These are phyloP conservation scores for Drosophila phalerata DNA, from an alignment of 2,888 invertebrate genomes.

Conservation along the genomic window DNA sequence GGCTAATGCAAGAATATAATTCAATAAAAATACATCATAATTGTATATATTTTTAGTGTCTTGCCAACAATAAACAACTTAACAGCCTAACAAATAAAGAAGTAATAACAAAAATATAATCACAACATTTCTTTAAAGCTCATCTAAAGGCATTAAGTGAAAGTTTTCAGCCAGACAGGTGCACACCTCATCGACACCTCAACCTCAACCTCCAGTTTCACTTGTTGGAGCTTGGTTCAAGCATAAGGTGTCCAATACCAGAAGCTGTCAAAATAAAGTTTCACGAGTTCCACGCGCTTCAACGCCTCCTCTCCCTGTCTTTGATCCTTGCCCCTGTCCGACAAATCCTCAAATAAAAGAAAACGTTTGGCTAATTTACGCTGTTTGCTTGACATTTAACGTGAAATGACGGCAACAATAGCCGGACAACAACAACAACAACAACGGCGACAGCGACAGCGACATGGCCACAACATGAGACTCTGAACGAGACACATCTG, in stretches of 20 bases:
- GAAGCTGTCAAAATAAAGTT: conserved; percentile 76
- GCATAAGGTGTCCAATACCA: conserved; percentile 66
- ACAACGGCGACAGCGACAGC: conserved; percentile 13
- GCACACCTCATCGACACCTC: not conserved
- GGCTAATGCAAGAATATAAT: not conserved
- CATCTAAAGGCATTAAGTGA: conserved; percentile 31
- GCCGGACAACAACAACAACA: conserved; percentile 20
- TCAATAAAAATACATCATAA: no score
- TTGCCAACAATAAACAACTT: conserved; percentile 29
- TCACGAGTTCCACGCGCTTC: conserved; percentile 65
- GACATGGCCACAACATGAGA: conserved; percentile 64
- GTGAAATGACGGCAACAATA: conserved; percentile 52
- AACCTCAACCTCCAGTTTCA: not conserved
- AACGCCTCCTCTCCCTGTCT: not conserved
- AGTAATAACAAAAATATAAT: conserved; percentile 6
- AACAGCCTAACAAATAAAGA: conserved; percentile 16
- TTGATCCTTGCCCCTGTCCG: not conserved
- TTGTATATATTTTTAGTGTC: not conserved
- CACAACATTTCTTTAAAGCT: conserved; percentile 10
- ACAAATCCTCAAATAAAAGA: conserved; percentile 32
- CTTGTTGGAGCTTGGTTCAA: conserved; percentile 30
- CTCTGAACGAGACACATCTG: conserved; percentile 29
- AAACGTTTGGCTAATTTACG: conserved; percentile 78
- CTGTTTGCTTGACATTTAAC: conserved; percentile 78
- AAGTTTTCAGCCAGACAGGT: conserved; percentile 38